These are phyloP conservation scores for Takifugu ocellatus DNA, from an alignment of 2,797 vertebrate genomes.

Conservation along the genomic window DNA sequence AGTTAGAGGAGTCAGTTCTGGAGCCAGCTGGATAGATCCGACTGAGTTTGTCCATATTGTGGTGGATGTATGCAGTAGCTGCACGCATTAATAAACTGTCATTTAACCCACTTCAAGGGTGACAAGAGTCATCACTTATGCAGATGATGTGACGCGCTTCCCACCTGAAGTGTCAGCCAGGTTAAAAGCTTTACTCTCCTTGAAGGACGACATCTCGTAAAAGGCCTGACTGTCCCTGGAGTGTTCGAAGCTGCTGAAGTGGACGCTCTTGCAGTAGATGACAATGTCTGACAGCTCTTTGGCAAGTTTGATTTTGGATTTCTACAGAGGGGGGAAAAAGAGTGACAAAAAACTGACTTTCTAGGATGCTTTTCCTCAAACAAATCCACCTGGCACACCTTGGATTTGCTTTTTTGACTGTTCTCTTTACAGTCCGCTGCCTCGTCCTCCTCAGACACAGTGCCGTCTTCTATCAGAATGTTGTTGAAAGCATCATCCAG, in stretches of 20 bases:
- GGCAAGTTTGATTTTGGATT: slow-evolving; percentile 85
- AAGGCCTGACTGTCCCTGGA: slow-evolving; percentile 76
- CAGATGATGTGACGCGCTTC: background rate
- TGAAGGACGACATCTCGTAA: slow-evolving; percentile 92
- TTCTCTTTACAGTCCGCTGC: slow-evolving; percentile 87
- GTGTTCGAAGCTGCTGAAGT: slow-evolving; percentile 85
- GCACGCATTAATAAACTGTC: slow-evolving; percentile 2
- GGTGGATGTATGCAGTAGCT: slow-evolving; percentile 80
- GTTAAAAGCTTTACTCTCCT: slow-evolving; percentile 84
- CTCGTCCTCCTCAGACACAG: slow-evolving; percentile 94
- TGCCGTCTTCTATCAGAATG: slow-evolving; percentile 58
- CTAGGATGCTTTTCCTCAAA: background rate
- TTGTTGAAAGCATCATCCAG: slow-evolving; percentile 69
- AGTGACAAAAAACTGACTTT: background rate
- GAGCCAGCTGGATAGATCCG: slow-evolving; percentile 91
- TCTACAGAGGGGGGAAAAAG: slow-evolving; percentile 55
- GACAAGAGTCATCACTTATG: too few relatives aligned
- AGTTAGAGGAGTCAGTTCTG: slow-evolving; percentile 96
- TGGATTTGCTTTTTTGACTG: slow-evolving; percentile 70
- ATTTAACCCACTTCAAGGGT: background rate
- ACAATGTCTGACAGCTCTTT: slow-evolving; percentile 89
- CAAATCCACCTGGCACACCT: slow-evolving; percentile 39
- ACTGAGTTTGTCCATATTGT: slow-evolving; percentile 89
- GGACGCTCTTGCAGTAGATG: slow-evolving; percentile 96
- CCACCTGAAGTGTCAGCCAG: slow-evolving; percentile 85